Percentiles rank a stretch among this genome's conserved stretches.
Conservation (phyloP, 1,140 invertebrate species). For the Drosophila sturtevanti region DNA sequence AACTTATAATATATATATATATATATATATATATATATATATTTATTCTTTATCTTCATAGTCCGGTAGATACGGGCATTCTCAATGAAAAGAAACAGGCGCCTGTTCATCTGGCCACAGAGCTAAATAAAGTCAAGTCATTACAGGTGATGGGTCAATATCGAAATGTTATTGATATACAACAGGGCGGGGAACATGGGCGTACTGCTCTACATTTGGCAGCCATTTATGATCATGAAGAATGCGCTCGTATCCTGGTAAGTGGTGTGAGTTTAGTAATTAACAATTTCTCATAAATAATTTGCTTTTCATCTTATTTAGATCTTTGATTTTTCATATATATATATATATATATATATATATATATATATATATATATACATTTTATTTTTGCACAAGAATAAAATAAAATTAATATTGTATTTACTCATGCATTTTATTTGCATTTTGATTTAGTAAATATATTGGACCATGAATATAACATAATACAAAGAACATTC, state of each 20-base stretch:
- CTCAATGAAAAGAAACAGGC: constrained; percentile 91
- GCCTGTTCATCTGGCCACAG: constrained; percentile 90
- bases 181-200: constrained; percentile 90
- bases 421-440: constrained; percentile 48
- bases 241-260: constrained; percentile 91
- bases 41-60: constrained; percentile 55
- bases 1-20: too few species aligned
- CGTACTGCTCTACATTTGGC: constrained; percentile 91
- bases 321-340: too few species aligned
- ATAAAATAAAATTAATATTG: constrained; percentile 11
- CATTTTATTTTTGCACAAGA: neutral
- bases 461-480: constrained; percentile 7
- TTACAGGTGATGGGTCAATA: constrained; percentile 88
- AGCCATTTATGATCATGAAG: constrained; percentile 91
- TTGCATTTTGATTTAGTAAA: constrained; percentile 46
- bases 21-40: neutral
- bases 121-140: constrained; percentile 88
- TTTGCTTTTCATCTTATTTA: constrained; percentile 16
- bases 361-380: too few species aligned
- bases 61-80: constrained; percentile 87
- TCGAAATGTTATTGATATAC: constrained; percentile 87
- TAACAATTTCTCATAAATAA: constrained; percentile 40
- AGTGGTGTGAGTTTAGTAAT: constrained; percentile 76
- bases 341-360: constrained; percentile 18
- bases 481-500: constrained; percentile 22